Evolutionary conservation across 2,888 invertebrate genomes (phyloP).

Genomic region (Schizaphis graminum): DNA sequence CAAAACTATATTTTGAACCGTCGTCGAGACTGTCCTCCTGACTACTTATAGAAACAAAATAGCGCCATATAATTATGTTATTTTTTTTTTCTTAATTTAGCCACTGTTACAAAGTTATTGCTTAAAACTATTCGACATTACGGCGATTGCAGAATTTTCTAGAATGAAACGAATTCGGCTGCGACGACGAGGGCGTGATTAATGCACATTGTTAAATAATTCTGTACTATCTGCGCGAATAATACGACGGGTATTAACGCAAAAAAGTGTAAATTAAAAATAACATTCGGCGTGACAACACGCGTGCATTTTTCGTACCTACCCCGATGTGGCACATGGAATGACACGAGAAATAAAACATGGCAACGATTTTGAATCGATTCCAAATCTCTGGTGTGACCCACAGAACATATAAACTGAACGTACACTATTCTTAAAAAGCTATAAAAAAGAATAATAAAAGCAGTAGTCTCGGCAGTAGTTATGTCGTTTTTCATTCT

Average conservation of each 20-base stretch:
- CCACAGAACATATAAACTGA: conserved; percentile 44
- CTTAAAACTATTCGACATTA: neutral
- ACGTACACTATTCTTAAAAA: conserved; percentile 19
- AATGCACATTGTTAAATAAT: neutral
- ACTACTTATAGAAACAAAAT: neutral
- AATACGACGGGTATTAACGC: neutral
- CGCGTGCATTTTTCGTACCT: neutral
- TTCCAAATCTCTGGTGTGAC: conserved; percentile 48
- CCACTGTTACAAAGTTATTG: neutral
- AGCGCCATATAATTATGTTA: neutral
- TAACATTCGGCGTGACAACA: neutral
- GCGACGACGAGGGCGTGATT: neutral
- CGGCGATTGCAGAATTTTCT: neutral
- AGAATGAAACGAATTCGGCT: neutral
- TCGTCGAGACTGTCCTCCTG: neutral
- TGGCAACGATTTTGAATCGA: conserved; percentile 32
- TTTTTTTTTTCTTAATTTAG: neutral
- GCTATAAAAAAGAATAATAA: neutral
- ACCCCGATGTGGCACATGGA: conserved; percentile 7
- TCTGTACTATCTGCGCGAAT: neutral
- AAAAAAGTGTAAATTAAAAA: conserved; percentile 37
- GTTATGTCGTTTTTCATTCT: neutral
- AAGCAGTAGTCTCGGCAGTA: neutral
- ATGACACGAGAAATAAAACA: conserved; percentile 39
- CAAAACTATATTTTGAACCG: neutral